These are phyloP conservation scores for Habrosyne pyritoides DNA, from an alignment of 2,888 invertebrate species.

Conservation along the genomic window DNA sequence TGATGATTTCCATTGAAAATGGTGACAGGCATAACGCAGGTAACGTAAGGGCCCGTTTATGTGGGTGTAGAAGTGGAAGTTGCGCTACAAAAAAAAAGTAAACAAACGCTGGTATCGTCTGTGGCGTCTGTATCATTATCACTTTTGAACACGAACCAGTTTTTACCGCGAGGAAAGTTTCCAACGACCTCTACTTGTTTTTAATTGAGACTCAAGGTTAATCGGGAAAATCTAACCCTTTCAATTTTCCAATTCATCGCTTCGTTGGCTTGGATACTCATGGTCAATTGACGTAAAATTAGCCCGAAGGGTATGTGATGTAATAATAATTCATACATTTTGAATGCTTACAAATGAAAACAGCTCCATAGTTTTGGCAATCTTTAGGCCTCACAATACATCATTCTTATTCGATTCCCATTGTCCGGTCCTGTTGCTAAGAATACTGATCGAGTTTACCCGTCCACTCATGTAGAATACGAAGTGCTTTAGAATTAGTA, in stretches of 20 bases:
- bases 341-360: constrained; percentile 45
- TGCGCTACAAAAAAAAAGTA: constrained; percentile 51
- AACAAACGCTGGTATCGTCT: constrained; percentile 45
- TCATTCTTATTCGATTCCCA: constrained; percentile 66
- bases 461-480: constrained; percentile 36
- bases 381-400: constrained; percentile 62
- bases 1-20: constrained; percentile 45
- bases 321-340: constrained; percentile 42
- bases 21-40: constrained; percentile 61
- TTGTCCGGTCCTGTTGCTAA: constrained; percentile 44
- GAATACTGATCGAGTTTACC: constrained; percentile 68
- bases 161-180: constrained; percentile 12
- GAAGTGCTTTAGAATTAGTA: constrained; percentile 29
- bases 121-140: constrained; percentile 38
- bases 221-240: constrained; percentile 38
- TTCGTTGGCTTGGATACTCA: constrained; percentile 46
- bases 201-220: constrained; percentile 13
- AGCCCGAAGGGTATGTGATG: constrained; percentile 34
- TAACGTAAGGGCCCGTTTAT: constrained; percentile 51
- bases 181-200: constrained; percentile 6
- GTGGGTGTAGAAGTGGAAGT: constrained; percentile 56
- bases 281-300: constrained; percentile 47
- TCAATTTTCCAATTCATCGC: constrained; percentile 66
- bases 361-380: constrained; percentile 63
- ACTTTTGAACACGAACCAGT: constrained; percentile 29